Evolutionary conservation across 2,888 invertebrate species (phyloP), one percentile per base, ranked within the genome.

Genomic region (Hemaris fuciformis): DNA sequence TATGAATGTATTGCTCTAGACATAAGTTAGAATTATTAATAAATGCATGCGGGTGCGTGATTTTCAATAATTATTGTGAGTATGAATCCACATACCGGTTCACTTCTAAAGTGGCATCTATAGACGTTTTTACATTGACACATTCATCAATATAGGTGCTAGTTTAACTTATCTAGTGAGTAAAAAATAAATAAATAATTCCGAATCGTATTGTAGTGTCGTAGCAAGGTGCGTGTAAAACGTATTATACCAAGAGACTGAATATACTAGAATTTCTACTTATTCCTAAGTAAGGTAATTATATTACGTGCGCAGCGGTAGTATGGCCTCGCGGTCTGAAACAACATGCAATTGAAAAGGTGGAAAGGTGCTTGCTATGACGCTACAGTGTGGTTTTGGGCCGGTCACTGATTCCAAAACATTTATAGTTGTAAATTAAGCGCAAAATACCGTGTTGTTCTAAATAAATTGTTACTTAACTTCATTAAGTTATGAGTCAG

Each of bases 181-280:
- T 85, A 77, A 82, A 81, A 76, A 77, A 70, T 74, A 64, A 67
- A 27, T 53, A 31, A 13, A 48, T 48, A 65, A 41, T 59, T 45
- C 57, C 53, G 63, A 53, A 31, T 71, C 64, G 60, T 69, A 70
- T 77, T 80, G 77, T 77, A 71, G 77, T 79, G 48, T 78, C 75
- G 76, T 80, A 80, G 80, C 80, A 76, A 81, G 77, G 59, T 64
- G 67, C 70, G 63, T 66, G 62, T 57, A 59, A 63, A 60, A 58
- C 69, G 68, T 81, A 73, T 77, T 77, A 72, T 70, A 66, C 48
- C 8, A 57, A 67, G 75, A 79, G 79, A 81, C 75, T 79, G 78
- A 79, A 61, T 66, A 61, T 15, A 53, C 13, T 46, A 46, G 38
- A 38, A 25, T 53, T 27, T 31, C 8, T 53, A 18, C 48, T 25